Evolutionary conservation across 2,113 vertebrate species (phyloP).

Genomic region (Dasypus novemcinctus): DNA sequence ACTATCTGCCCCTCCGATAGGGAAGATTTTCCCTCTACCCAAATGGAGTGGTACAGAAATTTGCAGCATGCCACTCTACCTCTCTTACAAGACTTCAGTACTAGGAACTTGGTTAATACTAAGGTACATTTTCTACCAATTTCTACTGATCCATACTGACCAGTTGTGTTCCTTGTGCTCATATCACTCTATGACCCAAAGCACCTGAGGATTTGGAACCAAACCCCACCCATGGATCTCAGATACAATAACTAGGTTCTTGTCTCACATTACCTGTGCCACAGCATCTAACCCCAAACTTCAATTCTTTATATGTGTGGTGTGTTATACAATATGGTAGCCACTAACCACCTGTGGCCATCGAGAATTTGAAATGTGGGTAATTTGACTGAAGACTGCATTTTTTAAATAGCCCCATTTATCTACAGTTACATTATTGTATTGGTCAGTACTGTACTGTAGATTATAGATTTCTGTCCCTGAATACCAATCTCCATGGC

Average conservation of each 20-base stretch:
- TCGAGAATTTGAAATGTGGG: constrained; percentile 14
- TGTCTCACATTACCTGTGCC: background rate
- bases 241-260: background rate
- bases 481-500: background rate
- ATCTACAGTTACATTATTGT: background rate
- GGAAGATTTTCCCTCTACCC: constrained; percentile 14
- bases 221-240: background rate
- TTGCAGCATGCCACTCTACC: background rate
- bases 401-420: background rate
- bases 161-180: background rate
- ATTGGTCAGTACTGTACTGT: background rate
- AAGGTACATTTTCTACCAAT: background rate
- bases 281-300: constrained; percentile 11
- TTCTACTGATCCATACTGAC: constrained; percentile 1
- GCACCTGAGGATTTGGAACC: constrained; percentile 23
- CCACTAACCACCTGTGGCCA: background rate
- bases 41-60: background rate
- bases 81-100: constrained; percentile 32
- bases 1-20: background rate
- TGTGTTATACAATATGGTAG: background rate
- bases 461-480: background rate
- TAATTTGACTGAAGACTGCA: background rate
- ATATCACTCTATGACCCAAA: background rate
- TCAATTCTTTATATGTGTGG: background rate
- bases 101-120: background rate